phyloP scores from a whole-genome alignment of 2,797 vertebrate genomes.

The Mergus octosetaceus region DNA sequence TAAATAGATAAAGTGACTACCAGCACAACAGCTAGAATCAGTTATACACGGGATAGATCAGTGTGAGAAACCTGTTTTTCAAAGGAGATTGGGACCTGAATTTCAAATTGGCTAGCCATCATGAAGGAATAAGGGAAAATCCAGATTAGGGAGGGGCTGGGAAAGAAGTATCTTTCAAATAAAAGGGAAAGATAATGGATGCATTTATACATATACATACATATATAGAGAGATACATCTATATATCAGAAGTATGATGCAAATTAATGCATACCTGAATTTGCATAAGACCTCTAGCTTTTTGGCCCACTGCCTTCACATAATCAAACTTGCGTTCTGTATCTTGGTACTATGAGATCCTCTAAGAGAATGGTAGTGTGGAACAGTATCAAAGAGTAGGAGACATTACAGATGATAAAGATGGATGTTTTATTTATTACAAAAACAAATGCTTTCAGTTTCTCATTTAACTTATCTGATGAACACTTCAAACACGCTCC shows the following conservation, averaged over 20 bases:
- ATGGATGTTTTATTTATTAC: constrained; percentile 16
- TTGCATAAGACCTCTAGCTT: constrained; percentile 39
- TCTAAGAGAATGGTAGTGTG: not conserved
- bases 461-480: constrained; percentile 56
- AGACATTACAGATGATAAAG: constrained; percentile 21
- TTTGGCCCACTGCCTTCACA: constrained; percentile 9
- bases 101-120: not conserved
- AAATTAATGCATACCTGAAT: constrained; percentile 24
- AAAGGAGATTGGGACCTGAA: not conserved
- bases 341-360: constrained; percentile 4
- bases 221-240: not conserved
- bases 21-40: not conserved
- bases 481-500: constrained; percentile 37
- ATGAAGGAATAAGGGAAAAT: not conserved
- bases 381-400: constrained; percentile 45
- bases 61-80: not conserved
- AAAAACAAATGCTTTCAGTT: constrained; percentile 43
- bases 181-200: not conserved
- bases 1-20: not conserved
- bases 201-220: not conserved
- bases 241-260: not conserved
- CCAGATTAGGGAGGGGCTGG: not conserved
- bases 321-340: not conserved
- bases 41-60: not conserved
- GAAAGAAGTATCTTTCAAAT: not conserved